Evolutionary conservation across 2,797 vertebrate genomes (phyloP), one percentile per base, ranked within the genome.

Genomic region (Phyllotis vaccarum): DNA sequence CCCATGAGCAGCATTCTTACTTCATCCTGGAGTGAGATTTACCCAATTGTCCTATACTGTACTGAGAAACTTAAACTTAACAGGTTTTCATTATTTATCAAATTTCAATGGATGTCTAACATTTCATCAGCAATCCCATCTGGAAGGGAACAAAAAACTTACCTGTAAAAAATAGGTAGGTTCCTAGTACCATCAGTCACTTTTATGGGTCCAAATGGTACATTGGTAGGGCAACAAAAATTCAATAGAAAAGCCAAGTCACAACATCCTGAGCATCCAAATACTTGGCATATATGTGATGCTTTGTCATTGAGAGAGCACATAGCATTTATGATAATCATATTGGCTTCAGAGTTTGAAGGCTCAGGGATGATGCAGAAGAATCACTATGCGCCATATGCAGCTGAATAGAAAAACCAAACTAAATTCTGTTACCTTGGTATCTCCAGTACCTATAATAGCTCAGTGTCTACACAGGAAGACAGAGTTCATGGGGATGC

Each of bases 141-240:
- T 56, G 31, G 37, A 52, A 1, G 40, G 22, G 27, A 79, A 86
- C 4, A 92, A 93, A 97, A 95, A 29, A 58, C 17, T 31, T 87
- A 27, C 6, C 16, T 64, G 3, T 40, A 58, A 62, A 58, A 93
- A 93, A 74, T 19, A 86, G 86, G 10, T 34, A 72, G 62, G 34
- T 31, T 95, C 16, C 56, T 75, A 83, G 24, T 4, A 60, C 27
- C 74, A 43, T 11, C 17, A 62, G 60, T 91, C 46, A 86, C 81
- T 94, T 97, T 94, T 78, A 89, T 75, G 31, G n/a, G 76, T 62
- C 6, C 60, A 95, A 95, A 89, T 43, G 52, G 62, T 64, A 27
- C 8, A n/a, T 94, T 85, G 17, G 11, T n/a, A 0, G 19, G 19
- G 16, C 78, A 66, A 46, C 64, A 96, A 89, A 94, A 31, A 68